Conservation (phyloP, 2,113 vertebrate species). For the Bungarus multicinctus region DNA sequence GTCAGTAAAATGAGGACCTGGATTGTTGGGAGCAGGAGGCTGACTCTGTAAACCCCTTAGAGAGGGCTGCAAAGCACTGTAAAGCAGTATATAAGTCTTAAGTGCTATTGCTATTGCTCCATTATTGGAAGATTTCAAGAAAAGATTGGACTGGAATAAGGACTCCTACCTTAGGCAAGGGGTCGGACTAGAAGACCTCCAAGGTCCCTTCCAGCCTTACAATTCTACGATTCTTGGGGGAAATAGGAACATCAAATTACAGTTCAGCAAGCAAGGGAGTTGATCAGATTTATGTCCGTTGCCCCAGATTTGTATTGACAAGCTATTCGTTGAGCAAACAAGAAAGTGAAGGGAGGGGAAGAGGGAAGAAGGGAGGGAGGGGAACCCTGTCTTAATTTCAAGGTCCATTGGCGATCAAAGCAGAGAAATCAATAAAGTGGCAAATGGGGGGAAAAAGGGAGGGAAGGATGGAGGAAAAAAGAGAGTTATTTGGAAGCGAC, state of each 20-base stretch:
- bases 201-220: neutral
- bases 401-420: slow-evolving; percentile 16
- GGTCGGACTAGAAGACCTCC: neutral
- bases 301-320: neutral
- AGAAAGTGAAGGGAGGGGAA: neutral
- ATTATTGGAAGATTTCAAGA: neutral
- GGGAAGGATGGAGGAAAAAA: neutral
- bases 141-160: neutral
- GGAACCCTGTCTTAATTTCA: slow-evolving; percentile 26
- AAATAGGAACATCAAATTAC: neutral
- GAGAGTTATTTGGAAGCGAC: neutral
- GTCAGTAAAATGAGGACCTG: too few species aligned
- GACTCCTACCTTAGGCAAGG: neutral
- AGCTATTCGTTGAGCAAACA: neutral
- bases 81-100: too few species aligned
- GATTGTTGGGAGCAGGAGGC: too few species aligned
- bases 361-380: neutral
- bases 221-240: neutral
- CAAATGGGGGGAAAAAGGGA: neutral
- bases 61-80: too few species aligned
- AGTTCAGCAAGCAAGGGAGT: neutral
- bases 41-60: too few species aligned
- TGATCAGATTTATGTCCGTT: accelerated
- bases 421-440: slow-evolving; percentile 24
- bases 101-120: too few species aligned